Conservation (phyloP, 2,888 invertebrate genomes). For the Acrobasis suavella region DNA sequence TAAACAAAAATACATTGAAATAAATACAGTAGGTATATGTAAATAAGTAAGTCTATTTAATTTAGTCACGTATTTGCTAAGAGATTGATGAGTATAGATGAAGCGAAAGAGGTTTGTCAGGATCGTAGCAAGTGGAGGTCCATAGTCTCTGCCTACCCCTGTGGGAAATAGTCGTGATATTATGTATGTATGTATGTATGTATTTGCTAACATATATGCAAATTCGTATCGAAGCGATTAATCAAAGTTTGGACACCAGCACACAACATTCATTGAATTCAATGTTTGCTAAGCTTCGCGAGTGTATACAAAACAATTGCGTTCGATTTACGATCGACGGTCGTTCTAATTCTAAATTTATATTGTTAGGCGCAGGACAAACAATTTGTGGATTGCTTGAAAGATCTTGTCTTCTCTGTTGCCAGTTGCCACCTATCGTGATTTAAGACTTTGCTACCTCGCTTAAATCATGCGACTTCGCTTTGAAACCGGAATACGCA, state of each 20-base stretch:
- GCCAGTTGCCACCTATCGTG: constrained; percentile 68
- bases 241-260: constrained; percentile 63
- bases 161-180: too few species aligned
- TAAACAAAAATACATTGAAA: too few species aligned
- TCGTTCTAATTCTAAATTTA: constrained; percentile 79
- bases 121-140: too few species aligned
- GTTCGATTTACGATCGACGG: constrained; percentile 77
- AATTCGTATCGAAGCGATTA: constrained; percentile 49
- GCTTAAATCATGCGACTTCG: constrained; percentile 74
- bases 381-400: constrained; percentile 78
- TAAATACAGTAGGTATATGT: background rate
- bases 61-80: constrained; percentile 44
- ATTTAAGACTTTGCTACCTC: constrained; percentile 68
- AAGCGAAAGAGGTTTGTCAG: too few species aligned
- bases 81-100: too few species aligned
- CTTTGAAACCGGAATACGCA: constrained; percentile 59
- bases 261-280: constrained; percentile 55
- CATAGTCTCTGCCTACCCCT: too few species aligned
- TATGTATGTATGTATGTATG: too few species aligned
- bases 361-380: constrained; percentile 77
- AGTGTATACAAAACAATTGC: constrained; percentile 75
- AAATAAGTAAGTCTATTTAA: constrained; percentile 42
- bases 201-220: constrained; percentile 47
- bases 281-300: constrained; percentile 63
- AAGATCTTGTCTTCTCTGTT: constrained; percentile 67